Percentiles rank a stretch among this genome's conserved stretches.
Conservation (phyloP, 2,888 invertebrate genomes). For the Phyllotreta cruciferae region DNA sequence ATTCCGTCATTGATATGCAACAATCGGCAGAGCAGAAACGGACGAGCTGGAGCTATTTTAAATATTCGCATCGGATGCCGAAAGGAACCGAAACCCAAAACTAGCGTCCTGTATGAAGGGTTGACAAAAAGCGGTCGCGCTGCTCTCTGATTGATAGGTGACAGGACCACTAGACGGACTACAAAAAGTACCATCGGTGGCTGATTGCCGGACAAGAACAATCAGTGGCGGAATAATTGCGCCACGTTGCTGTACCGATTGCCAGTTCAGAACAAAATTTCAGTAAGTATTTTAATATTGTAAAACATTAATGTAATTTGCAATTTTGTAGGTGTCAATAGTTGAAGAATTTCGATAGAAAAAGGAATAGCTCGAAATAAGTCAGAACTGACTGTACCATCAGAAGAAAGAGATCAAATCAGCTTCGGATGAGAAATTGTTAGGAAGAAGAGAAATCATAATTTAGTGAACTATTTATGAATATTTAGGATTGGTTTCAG, state of each 20-base stretch:
- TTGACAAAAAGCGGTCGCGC: conserved; percentile 62
- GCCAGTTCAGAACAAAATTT: neutral
- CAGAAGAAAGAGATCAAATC: too few species aligned
- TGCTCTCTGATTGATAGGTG: conserved; percentile 61
- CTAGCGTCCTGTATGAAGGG: conserved; percentile 60
- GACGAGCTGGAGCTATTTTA: conserved; percentile 55
- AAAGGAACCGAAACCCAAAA: conserved; percentile 51
- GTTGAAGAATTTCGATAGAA: too few species aligned
- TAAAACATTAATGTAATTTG: too few species aligned
- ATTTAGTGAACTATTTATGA: too few species aligned
- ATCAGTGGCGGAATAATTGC: conserved; percentile 13
- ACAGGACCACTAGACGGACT: conserved; percentile 59
- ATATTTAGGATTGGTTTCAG: too few species aligned
- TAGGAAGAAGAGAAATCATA: too few species aligned
- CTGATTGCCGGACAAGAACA: conserved; percentile 14
- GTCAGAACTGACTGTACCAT: too few species aligned
- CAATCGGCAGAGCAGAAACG: conserved; percentile 42
- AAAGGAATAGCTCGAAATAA: too few species aligned
- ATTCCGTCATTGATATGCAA: conserved; percentile 51
- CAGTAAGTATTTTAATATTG: too few species aligned
- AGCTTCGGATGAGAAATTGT: too few species aligned
- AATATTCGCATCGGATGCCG: conserved; percentile 56
- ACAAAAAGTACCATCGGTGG: conserved; percentile 51
- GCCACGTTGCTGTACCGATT: neutral
- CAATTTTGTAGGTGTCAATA: too few species aligned